A percentile compares a stretch with the other conserved stretches of the same genome.
phyloP scores from a whole-genome alignment of 1,140 invertebrate species.

The Brachionus paranguensis region DNA sequence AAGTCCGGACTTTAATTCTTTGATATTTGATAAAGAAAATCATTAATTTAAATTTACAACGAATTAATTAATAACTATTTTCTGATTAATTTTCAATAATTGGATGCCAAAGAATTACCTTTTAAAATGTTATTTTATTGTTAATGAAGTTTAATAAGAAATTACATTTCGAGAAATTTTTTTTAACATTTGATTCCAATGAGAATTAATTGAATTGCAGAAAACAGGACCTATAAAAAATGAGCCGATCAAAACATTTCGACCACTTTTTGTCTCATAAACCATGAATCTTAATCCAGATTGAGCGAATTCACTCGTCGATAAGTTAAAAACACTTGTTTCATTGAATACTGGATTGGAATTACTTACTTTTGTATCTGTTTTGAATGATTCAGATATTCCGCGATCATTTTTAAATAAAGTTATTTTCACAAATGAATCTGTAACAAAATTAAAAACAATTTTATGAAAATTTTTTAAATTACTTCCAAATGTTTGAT shows the following conservation, averaged over 20 bases:
- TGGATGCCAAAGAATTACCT: slow-evolving; percentile 12
- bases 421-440: neutral
- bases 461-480: neutral
- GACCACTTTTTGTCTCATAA: neutral
- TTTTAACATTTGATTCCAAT: neutral
- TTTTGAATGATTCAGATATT: neutral
- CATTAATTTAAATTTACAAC: too few relatives aligned
- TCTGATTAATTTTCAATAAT: neutral
- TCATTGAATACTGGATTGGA: neutral
- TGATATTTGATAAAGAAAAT: too few relatives aligned
- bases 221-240: neutral
- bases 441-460: neutral
- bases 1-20: too few relatives aligned
- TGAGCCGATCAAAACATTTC: neutral
- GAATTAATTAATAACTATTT: neutral
- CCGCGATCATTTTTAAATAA: neutral
- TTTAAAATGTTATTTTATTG: neutral
- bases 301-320: neutral
- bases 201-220: neutral
- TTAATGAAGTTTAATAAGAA: neutral
- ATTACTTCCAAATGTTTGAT: neutral
- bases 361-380: neutral
- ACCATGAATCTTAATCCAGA: neutral
- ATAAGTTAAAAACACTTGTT: neutral
- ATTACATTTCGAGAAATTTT: neutral